Percentiles rank a stretch among this genome's conserved stretches.
phyloP scores from a whole-genome alignment of 35 echinoderm and acorn worm species.

The Nesometra sesokonis region DNA sequence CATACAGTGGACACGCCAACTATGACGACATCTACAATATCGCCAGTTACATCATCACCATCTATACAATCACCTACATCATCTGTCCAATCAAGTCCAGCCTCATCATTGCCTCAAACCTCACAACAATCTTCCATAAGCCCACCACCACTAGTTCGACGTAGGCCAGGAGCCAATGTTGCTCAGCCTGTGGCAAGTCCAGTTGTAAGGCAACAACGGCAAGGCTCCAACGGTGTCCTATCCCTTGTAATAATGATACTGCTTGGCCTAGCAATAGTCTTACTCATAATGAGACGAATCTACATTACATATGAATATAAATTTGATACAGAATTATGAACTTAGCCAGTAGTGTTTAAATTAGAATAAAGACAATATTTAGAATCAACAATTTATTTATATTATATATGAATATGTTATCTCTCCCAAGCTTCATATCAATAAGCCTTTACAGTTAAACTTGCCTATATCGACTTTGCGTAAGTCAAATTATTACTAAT shows the following conservation, averaged over 20 bases:
- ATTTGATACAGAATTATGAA: slow-evolving; percentile 25
- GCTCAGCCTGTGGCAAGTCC: background rate
- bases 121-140: background rate
- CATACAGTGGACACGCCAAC: background rate
- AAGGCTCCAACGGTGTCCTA: background rate
- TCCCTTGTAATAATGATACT: slow-evolving; percentile 31
- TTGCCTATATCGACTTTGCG: too few relatives aligned
- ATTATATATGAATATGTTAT: too few relatives aligned
- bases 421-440: too few relatives aligned
- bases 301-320: slow-evolving; percentile 80
- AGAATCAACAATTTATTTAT: too few relatives aligned
- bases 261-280: slow-evolving; percentile 15
- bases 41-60: background rate
- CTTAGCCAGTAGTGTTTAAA: too few relatives aligned
- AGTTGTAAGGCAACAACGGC: background rate
- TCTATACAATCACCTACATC: background rate
- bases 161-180: slow-evolving; percentile 11
- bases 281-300: slow-evolving; percentile 39
- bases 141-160: background rate
- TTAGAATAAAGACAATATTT: too few relatives aligned
- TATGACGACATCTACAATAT: background rate
- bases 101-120: slow-evolving; percentile 2
- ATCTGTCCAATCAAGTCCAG: background rate
- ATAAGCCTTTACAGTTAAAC: too few relatives aligned
- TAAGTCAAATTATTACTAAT: too few relatives aligned